These are phyloP conservation scores for Drosophila ezoana DNA, from an alignment of 2,888 invertebrate genomes.

Conservation along the genomic window DNA sequence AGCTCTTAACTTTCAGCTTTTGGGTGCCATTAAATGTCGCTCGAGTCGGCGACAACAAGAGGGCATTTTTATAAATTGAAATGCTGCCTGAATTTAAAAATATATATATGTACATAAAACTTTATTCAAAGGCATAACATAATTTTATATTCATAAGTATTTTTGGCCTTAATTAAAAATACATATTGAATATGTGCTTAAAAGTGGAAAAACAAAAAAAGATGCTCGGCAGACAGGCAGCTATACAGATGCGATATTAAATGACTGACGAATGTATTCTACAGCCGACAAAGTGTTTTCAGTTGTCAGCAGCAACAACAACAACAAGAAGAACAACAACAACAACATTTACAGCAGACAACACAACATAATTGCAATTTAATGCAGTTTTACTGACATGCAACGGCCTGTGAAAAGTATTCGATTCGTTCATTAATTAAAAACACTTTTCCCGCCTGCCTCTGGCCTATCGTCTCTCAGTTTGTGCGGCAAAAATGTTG, in stretches of 20 bases:
- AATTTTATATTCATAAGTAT: constrained; percentile 9
- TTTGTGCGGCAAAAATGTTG: background rate
- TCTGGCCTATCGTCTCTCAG: too few species aligned
- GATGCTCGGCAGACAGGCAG: constrained; percentile 1
- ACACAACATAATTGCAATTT: constrained; percentile 70
- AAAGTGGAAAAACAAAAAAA: constrained; percentile 27
- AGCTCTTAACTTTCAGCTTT: constrained; percentile 5
- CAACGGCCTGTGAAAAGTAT: constrained; percentile 50
- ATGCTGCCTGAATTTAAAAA: constrained; percentile 5
- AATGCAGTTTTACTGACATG: constrained; percentile 70
- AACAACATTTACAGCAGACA: constrained; percentile 28
- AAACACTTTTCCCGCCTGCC: constrained; percentile 49
- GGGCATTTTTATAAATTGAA: constrained; percentile 20
- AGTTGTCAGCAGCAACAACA: constrained; percentile 32
- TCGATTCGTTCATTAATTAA: constrained; percentile 67
- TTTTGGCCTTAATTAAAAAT: constrained; percentile 49
- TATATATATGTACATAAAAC: background rate
- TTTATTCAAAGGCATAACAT: constrained; percentile 2
- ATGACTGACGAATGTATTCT: constrained; percentile 44
- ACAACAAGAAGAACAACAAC: constrained; percentile 14
- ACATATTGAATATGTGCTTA: constrained; percentile 29
- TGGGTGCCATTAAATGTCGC: constrained; percentile 27
- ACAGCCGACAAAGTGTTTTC: constrained; percentile 50
- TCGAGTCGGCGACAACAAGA: constrained; percentile 21
- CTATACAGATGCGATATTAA: constrained; percentile 29